Base-by-base conservation (phyloP, 1,140 invertebrate species). In the Brachionus plicatilis region DNA sequence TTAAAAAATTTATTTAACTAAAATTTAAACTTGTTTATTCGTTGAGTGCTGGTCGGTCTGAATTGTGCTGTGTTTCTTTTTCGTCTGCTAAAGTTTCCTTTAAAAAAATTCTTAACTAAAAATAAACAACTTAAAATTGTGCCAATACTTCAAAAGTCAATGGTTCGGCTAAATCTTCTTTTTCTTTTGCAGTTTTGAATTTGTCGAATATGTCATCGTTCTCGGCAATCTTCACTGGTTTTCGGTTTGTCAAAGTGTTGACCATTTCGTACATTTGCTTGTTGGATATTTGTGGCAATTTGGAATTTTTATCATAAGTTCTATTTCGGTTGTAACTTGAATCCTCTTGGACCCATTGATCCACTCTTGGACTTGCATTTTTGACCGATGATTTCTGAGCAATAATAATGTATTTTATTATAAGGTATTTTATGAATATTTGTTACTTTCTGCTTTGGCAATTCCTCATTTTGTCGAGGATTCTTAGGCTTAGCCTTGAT, bases 191-290 rank as follows among this genome's bases (percentile, higher is more conserved):
- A 4, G 7, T 75, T 50, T 76, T 47, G 50, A 50, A 50, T 76
- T 76, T 37, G 53, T 82, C 79, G 37, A 82, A 82, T 65, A 82
- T 82, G 9, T 60, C 37, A 68, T 82, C 65, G 12, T 27, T 82
- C 20, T 68, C 79, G 12, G 50, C 37, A 33, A 82, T 65, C 12
- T 37, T 33, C 9, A 82, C 79, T 12, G 79, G 79, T 45, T 82
- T 82, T 20, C 79, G 50, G 43, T 82, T 82, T 43, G 79, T 47
- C n/a, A 82, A 43, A 45, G 50, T 68, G 29, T 68, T 82, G 2
- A 82, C 53, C 79, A 82, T 60, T 20, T 82, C 79, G 9, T 65
- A 43, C 50, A 82, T 65, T 65, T 82, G 53, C 29, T 82, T 82
- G 24, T 76, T 45, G 3, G 72, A 50, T 50, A 76, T 14, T 50